Evolutionary conservation across 2,888 invertebrate genomes (phyloP).

Genomic region (Melitaea athalia): DNA sequence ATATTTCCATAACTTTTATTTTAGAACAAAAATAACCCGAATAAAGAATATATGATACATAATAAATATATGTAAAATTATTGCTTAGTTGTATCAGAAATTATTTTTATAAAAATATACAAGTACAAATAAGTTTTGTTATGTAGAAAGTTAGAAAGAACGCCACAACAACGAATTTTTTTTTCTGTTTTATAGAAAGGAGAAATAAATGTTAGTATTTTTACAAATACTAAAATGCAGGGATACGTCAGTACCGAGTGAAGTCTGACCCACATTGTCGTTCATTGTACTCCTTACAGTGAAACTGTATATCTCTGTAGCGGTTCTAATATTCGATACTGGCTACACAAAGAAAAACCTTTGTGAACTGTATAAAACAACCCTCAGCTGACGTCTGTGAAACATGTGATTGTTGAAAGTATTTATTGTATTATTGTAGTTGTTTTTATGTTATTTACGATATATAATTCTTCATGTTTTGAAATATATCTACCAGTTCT

Average conservation of each 20-base stretch:
- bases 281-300: neutral
- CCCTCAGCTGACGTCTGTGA: neutral
- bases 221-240: neutral
- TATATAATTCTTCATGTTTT: no score
- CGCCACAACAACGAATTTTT: neutral
- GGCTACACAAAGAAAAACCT: neutral
- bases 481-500: no score
- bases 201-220: neutral
- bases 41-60: no score
- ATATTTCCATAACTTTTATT: no score
- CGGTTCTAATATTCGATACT: neutral
- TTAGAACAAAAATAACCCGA: no score
- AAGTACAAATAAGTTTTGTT: no score
- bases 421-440: neutral
- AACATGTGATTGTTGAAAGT: neutral
- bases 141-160: no score
- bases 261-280: neutral
- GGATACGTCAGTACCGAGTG: neutral
- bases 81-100: no score
- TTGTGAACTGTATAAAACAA: neutral
- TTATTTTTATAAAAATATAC: no score
- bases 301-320: neutral
- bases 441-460: no score
- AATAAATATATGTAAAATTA: no score
- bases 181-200: neutral